phyloP scores from a whole-genome alignment of 2,888 invertebrate genomes.

The Isotomurus palustris region DNA sequence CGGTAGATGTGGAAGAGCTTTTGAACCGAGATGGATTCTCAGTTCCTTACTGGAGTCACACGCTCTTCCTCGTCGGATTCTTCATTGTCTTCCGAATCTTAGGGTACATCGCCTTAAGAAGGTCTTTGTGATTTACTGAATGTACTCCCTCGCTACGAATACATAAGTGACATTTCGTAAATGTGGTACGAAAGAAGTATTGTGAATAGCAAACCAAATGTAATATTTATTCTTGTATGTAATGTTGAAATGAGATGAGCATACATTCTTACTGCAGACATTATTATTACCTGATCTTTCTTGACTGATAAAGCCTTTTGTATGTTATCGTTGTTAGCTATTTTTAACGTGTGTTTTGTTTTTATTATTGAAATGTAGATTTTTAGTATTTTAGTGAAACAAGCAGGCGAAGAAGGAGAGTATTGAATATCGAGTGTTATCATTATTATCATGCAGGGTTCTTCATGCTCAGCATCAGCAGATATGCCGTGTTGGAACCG shows the following conservation, averaged over 20 bases:
- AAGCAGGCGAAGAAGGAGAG: too few relatives aligned
- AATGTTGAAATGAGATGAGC: neutral
- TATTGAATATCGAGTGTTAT: too few relatives aligned
- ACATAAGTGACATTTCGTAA: neutral
- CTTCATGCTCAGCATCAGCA: too few relatives aligned
- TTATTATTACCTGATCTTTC: constrained; percentile 4
- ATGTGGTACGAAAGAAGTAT: neutral
- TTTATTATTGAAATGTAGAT: too few relatives aligned
- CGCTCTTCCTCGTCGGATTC: constrained; percentile 64
- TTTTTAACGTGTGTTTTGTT: too few relatives aligned
- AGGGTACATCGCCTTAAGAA: constrained; percentile 68
- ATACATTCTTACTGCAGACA: too few relatives aligned
- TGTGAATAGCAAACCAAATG: neutral
- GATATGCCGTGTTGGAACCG: too few relatives aligned
- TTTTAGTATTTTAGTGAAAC: too few relatives aligned
- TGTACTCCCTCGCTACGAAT: neutral
- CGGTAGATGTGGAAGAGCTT: constrained; percentile 62
- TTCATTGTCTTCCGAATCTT: constrained; percentile 65
- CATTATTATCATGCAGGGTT: too few relatives aligned
- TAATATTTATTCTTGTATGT: constrained; percentile 1
- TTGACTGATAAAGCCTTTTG: constrained; percentile 1
- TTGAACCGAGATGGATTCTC: constrained; percentile 58
- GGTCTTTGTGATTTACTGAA: constrained; percentile 48
- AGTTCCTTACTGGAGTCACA: constrained; percentile 68
- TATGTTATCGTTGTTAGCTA: too few relatives aligned